Conservation (phyloP, 2,797 vertebrate species). For the Squalus acanthias region DNA sequence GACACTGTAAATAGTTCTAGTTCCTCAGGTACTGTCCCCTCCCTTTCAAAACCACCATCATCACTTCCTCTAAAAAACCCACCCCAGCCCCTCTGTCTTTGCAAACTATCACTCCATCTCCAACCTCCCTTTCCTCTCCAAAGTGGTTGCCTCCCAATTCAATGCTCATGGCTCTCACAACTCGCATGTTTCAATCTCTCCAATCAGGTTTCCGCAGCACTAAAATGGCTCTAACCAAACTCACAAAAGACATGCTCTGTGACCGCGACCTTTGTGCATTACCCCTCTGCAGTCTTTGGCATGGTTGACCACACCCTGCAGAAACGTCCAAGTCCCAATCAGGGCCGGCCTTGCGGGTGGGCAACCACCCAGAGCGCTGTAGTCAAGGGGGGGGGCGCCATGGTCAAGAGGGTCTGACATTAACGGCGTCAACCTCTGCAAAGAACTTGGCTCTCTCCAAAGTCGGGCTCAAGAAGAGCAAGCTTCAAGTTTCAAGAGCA, state of each 20-base stretch:
- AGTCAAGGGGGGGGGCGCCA: no score
- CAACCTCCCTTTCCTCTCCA: background rate
- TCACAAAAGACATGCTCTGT: background rate
- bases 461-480: no score
- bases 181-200: no score
- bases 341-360: no score
- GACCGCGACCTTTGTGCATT: background rate
- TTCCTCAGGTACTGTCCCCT: no score
- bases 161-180: background rate
- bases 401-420: no score
- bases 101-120: background rate
- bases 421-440: no score
- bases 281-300: background rate
- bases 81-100: background rate
- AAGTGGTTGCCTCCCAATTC: background rate
- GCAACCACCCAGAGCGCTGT: no score
- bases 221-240: background rate
- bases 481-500: no score
- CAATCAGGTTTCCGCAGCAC: background rate
- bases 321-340: no score
- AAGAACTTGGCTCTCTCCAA: no score
- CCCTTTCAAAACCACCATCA: background rate
- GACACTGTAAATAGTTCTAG: no score
- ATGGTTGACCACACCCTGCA: background rate
- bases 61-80: background rate